Conservation (phyloP, 2,113 vertebrate genomes). For the Procavia capensis region DNA sequence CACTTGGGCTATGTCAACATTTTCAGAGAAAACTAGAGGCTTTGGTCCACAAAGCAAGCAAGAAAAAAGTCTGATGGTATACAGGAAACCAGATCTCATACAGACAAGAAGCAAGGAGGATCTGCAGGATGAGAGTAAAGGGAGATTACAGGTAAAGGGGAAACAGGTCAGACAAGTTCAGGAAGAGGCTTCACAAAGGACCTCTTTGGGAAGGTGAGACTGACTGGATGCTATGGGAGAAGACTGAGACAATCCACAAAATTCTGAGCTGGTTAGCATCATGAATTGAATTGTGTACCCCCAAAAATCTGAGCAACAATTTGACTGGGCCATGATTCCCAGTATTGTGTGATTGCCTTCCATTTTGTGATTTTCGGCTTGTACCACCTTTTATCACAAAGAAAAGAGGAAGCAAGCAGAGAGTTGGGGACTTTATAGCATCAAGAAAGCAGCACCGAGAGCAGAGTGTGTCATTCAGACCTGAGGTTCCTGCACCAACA, state of each 20-base stretch:
- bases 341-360: too few species aligned
- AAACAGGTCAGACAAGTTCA: neutral
- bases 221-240: neutral
- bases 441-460: too few species aligned
- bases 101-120: neutral
- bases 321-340: too few species aligned
- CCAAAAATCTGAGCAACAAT: too few species aligned
- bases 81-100: neutral
- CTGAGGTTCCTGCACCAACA: too few species aligned
- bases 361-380: too few species aligned
- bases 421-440: too few species aligned
- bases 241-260: neutral
- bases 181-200: neutral
- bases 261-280: neutral
- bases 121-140: neutral
- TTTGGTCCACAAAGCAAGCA: neutral
- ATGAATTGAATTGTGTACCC: too few species aligned
- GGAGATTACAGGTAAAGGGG: neutral
- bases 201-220: neutral
- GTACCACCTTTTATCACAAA: too few species aligned
- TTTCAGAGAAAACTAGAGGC: neutral
- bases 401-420: too few species aligned
- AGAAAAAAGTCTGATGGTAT: neutral
- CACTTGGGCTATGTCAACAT: neutral
- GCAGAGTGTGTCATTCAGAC: too few species aligned